Conservation (phyloP, 2,113 vertebrate genomes). For the Carassius auratus region DNA sequence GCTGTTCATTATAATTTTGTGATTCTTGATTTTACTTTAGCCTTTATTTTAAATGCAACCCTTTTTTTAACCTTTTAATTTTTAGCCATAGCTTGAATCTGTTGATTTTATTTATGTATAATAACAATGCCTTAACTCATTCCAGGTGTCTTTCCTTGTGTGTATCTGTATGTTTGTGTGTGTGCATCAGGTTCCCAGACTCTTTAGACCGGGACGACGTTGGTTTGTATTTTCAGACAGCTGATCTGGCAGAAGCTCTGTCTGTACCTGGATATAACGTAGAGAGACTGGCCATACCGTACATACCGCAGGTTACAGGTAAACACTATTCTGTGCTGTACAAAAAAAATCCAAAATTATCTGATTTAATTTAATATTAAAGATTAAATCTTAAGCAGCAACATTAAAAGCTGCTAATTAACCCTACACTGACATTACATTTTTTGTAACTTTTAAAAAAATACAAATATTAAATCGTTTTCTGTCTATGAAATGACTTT, state of each 20-base stretch:
- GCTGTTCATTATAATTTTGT: neutral
- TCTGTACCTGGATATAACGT: conserved; percentile 89
- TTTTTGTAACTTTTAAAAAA: too few species aligned
- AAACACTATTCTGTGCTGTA: neutral
- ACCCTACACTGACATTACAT: neutral
- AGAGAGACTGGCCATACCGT: conserved; percentile 85
- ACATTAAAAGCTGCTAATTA: neutral
- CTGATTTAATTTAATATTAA: neutral
- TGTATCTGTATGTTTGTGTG: conserved; percentile 24
- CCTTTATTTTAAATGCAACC: neutral
- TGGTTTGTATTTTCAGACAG: conserved; percentile 85
- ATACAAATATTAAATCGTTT: too few species aligned
- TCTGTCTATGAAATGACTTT: too few species aligned
- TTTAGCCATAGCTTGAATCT: too few species aligned
- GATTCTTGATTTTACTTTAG: neutral
- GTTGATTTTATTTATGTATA: neutral
- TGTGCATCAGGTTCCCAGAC: conserved; percentile 82
- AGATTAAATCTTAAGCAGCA: neutral
- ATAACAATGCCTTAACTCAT: neutral
- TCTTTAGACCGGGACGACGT: conserved; percentile 85
- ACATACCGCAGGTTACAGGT: conserved; percentile 96
- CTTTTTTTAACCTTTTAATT: too few species aligned
- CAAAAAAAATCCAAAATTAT: neutral
- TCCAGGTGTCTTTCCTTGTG: neutral
- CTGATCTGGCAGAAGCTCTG: conserved; percentile 88